Percentiles rank a stretch among this genome's conserved stretches.
These are phyloP conservation scores for Lycodopsis pacificus DNA, from an alignment of 2,797 vertebrate genomes.

Conservation along the genomic window DNA sequence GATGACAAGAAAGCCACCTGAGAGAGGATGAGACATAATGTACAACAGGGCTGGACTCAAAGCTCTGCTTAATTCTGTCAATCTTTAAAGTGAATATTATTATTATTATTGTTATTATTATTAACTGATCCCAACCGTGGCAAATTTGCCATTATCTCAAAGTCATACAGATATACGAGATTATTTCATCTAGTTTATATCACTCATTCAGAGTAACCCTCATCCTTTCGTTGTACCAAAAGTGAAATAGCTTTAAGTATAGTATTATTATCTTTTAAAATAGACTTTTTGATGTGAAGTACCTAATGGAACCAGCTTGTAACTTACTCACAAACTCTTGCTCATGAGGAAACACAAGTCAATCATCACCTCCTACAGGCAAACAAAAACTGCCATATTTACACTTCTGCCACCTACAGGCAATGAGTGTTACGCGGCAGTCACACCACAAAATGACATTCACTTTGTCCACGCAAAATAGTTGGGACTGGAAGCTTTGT, in stretches of 20 bases:
- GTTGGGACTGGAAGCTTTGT: neutral
- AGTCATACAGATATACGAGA: neutral
- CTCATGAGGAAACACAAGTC: neutral
- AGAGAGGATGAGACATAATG: slow-evolving; percentile 66
- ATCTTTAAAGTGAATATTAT: slow-evolving; percentile 5
- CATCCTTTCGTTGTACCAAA: neutral
- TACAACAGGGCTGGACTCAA: slow-evolving; percentile 27
- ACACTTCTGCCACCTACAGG: slow-evolving; percentile 15
- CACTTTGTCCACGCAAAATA: neutral
- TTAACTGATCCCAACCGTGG: neutral
- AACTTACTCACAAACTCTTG: slow-evolving; percentile 1
- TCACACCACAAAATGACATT: neutral
- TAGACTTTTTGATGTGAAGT: slow-evolving; percentile 21
- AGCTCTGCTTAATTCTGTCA: slow-evolving; percentile 2
- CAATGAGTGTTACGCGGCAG: neutral
- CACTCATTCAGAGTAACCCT: slow-evolving; percentile 8
- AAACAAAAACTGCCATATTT: neutral
- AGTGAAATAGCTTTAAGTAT: neutral
- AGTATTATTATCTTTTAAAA: neutral
- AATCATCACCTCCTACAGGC: neutral
- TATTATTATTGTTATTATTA: neutral
- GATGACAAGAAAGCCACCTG: slow-evolving; percentile 70
- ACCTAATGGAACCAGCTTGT: neutral
- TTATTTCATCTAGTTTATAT: slow-evolving; percentile 5
- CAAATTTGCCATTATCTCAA: slow-evolving; percentile 6